Percentiles rank a stretch among this genome's conserved stretches.
phyloP scores from a whole-genome alignment of 2,888 invertebrate species.

The Thecophora atra region DNA sequence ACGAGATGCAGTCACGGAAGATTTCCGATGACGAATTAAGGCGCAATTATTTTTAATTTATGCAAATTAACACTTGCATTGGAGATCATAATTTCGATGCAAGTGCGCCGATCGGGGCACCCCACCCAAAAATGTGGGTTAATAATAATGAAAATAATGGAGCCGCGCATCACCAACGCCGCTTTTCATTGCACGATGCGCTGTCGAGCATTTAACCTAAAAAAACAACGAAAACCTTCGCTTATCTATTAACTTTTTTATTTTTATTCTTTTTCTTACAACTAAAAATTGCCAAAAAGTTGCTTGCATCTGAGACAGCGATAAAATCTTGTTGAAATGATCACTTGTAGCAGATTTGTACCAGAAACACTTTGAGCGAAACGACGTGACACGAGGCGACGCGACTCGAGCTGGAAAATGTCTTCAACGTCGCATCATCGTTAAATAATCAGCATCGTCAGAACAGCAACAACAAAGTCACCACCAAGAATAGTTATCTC shows the following conservation, averaged over 20 bases:
- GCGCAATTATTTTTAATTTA: conserved; percentile 17
- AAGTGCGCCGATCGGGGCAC: not conserved
- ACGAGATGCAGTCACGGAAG: not conserved
- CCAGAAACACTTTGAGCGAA: conserved; percentile 9
- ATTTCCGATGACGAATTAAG: not conserved
- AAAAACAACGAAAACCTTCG: not conserved
- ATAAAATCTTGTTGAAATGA: not conserved
- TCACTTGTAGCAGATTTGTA: not conserved
- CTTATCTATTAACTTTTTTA: not conserved
- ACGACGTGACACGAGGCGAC: too few species aligned
- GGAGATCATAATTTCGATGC: not conserved
- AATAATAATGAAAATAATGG: conserved; percentile 9
- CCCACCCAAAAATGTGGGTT: conserved; percentile 10
- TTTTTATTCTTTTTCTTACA: not conserved
- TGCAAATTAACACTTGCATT: conserved; percentile 29
- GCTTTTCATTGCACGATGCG: not conserved
- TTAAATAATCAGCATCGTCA: not conserved
- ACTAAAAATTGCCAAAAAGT: not conserved
- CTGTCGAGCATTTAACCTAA: not conserved
- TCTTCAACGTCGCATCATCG: conserved; percentile 25
- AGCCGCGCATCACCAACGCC: not conserved
- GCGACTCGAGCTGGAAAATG: not conserved
- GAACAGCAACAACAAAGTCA: not conserved
- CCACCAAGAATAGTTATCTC: conserved; percentile 1
- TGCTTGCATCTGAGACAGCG: conserved; percentile 6